phyloP scores from a whole-genome alignment of 2,888 invertebrate genomes.

The Scelioninae gen. 1 region DNA sequence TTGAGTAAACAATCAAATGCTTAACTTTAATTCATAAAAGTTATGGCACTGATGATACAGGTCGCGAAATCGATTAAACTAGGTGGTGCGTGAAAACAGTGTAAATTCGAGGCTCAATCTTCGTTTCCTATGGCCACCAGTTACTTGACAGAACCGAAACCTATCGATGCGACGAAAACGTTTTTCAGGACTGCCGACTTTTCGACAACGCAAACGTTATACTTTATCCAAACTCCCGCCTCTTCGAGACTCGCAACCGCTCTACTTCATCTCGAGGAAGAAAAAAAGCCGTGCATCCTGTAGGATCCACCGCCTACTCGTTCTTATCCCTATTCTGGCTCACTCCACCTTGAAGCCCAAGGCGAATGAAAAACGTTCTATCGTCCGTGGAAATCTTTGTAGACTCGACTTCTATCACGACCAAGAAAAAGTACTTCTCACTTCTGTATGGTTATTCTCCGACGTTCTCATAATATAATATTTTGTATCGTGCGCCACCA shows the following conservation, averaged over 20 bases:
- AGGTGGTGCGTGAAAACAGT: constrained; percentile 8
- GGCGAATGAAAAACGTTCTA: constrained; percentile 76
- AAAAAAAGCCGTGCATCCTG: constrained; percentile 69
- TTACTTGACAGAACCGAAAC: constrained; percentile 37
- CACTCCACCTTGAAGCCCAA: constrained; percentile 65
- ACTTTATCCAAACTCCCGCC: constrained; percentile 60
- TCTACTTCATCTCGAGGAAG: constrained; percentile 68
- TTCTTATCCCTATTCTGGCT: constrained; percentile 69
- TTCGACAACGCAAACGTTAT: constrained; percentile 58
- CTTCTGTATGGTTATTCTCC: constrained; percentile 63
- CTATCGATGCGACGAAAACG: constrained; percentile 57
- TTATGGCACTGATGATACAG: neutral
- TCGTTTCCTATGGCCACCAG: constrained; percentile 31
- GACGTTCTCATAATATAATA: constrained; percentile 51
- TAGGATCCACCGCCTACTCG: constrained; percentile 66
- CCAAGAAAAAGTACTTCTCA: constrained; percentile 57
- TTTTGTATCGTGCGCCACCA: constrained; percentile 50
- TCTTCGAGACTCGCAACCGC: constrained; percentile 66
- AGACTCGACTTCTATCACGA: constrained; percentile 66
- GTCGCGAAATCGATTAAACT: constrained; percentile 20
- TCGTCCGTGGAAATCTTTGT: constrained; percentile 72
- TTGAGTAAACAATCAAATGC: neutral
- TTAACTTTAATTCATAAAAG: neutral
- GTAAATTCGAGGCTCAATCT: constrained; percentile 28
- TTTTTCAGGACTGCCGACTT: constrained; percentile 51